Evolutionary conservation across 1,140 invertebrate species (phyloP).

Genomic region (Drosophila equinoxialis): DNA sequence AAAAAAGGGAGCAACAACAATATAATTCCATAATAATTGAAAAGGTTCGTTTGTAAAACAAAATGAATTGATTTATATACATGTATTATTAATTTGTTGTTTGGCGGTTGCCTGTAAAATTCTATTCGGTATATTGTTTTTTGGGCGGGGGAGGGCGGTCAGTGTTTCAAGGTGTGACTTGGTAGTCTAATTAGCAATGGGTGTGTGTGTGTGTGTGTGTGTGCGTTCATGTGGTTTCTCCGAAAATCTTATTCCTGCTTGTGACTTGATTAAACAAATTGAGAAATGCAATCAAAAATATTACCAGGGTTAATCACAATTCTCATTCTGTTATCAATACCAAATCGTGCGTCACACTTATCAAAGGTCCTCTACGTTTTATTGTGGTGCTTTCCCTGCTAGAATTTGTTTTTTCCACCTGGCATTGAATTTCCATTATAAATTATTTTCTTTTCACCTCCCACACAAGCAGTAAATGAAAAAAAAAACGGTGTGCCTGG

Average conservation of each 20-base stretch:
- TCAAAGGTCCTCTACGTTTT: background rate
- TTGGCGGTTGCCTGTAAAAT: background rate
- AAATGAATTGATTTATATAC: background rate
- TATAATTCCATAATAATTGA: slow-evolving; percentile 40
- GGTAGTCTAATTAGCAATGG: slow-evolving; percentile 1
- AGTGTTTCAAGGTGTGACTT: slow-evolving; percentile 2
- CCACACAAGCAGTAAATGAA: slow-evolving; percentile 14
- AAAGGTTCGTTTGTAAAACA: slow-evolving; percentile 27
- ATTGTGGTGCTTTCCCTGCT: slow-evolving; percentile 40
- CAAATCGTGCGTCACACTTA: slow-evolving; percentile 33
- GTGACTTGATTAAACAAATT: background rate
- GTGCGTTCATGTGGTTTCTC: background rate
- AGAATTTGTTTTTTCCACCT: background rate
- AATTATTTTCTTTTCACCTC: slow-evolving; percentile 35
- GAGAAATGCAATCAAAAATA: too few relatives aligned
- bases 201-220: slow-evolving; percentile 12
- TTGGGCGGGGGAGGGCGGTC: background rate
- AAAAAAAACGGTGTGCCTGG: slow-evolving; percentile 30
- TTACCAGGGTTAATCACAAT: background rate
- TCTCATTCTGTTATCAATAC: background rate
- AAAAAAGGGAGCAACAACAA: slow-evolving; percentile 27
- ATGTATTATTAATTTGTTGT: background rate
- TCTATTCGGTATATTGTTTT: background rate
- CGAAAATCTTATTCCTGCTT: background rate
- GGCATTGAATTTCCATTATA: slow-evolving; percentile 38